A percentile compares a stretch with the other conserved stretches of the same genome.
Evolutionary conservation across 1,140 invertebrate genomes (phyloP).

Genomic region (Zaprionus taronus): DNA sequence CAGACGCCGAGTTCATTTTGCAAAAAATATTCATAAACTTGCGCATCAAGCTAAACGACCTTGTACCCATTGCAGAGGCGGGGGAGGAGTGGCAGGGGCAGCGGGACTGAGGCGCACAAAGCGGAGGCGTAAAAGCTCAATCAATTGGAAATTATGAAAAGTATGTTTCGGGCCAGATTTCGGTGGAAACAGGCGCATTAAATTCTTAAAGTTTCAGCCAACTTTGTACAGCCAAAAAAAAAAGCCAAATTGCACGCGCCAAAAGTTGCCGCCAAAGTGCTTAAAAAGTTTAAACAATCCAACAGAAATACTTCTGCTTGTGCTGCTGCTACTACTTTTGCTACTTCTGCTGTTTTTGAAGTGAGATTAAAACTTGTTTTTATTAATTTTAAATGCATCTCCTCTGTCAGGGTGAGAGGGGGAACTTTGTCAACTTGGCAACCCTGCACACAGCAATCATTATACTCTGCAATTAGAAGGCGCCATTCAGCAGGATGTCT

Average conservation of each 20-base stretch:
- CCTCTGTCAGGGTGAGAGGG: not conserved
- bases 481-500: not conserved
- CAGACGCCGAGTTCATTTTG: not conserved
- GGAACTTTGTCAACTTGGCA: conserved; percentile 11
- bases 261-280: conserved; percentile 11
- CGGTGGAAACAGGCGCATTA: conserved; percentile 9
- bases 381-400: conserved; percentile 27
- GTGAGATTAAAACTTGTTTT: conserved; percentile 10
- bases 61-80: not conserved
- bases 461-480: conserved; percentile 22
- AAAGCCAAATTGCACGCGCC: conserved; percentile 11
- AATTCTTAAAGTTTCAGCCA: conserved; percentile 25
- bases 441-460: conserved; percentile 1
- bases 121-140: conserved; percentile 10
- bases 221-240: conserved; percentile 1
- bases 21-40: conserved; percentile 3
- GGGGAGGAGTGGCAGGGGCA: not conserved
- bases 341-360: not conserved
- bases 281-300: conserved; percentile 31
- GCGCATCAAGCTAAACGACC: not conserved
- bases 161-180: not conserved
- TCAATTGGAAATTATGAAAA: conserved; percentile 23
- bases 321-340: no score
- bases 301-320: conserved; percentile 24
- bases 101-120: not conserved